These are phyloP conservation scores for Hyla sarda DNA, from an alignment of 2,113 vertebrate species.

Conservation along the genomic window DNA sequence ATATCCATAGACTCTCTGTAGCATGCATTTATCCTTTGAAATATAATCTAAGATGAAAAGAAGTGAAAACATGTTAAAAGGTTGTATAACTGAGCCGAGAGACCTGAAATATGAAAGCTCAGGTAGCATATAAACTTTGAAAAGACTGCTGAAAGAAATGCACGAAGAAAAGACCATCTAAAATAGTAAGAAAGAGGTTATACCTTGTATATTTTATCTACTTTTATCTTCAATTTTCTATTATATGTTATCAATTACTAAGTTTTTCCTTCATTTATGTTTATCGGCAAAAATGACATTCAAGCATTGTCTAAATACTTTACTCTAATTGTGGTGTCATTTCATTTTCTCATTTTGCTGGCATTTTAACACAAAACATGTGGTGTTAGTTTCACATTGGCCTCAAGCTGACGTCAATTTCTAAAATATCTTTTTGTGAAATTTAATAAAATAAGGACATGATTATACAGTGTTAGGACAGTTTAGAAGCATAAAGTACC, in stretches of 20 bases:
- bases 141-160: conserved; percentile 63
- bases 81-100: conserved; percentile 62
- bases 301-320: neutral
- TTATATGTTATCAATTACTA: neutral
- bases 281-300: neutral
- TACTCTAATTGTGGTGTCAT: neutral
- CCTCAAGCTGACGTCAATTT: neutral
- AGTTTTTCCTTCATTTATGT: neutral
- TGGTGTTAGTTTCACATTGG: neutral
- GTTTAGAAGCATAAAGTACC: neutral
- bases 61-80: conserved; percentile 63
- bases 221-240: neutral
- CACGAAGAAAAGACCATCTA: conserved; percentile 54
- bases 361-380: neutral
- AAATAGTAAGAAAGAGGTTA: neutral
- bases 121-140: conserved; percentile 60
- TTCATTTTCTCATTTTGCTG: neutral
- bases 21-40: conserved; percentile 60
- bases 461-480: neutral
- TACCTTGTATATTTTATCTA: neutral
- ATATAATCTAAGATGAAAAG: conserved; percentile 61
- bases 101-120: conserved; percentile 64
- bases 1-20: conserved; percentile 60
- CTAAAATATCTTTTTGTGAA: neutral
- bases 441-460: neutral